A percentile compares a stretch with the other conserved stretches of the same genome.
These are phyloP conservation scores for Sarcophaga rosellei DNA, from an alignment of 2,888 invertebrate species.

Conservation along the genomic window DNA sequence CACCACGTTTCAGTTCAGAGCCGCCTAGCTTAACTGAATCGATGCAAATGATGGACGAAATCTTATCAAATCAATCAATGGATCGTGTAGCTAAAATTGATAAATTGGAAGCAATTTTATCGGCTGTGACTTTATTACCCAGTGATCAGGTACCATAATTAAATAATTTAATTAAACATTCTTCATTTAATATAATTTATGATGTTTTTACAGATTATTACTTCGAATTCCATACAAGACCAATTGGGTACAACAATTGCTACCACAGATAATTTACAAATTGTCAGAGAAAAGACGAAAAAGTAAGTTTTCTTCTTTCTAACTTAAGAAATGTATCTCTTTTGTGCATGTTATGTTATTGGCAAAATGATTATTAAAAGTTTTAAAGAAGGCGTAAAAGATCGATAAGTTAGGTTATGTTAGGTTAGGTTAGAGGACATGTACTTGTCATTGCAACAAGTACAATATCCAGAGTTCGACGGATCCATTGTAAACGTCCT, in stretches of 20 bases:
- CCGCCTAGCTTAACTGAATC: conserved; percentile 90
- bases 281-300: conserved; percentile 79
- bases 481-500: no score
- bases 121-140: conserved; percentile 88
- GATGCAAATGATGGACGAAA: conserved; percentile 94
- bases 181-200: not conserved
- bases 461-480: no score
- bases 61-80: conserved; percentile 90
- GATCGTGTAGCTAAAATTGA: conserved; percentile 93
- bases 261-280: conserved; percentile 80
- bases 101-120: conserved; percentile 91
- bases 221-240: conserved; percentile 78
- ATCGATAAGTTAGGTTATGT: no score
- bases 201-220: conserved; percentile 74
- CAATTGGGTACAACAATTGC: conserved; percentile 79
- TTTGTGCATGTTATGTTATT: not conserved
- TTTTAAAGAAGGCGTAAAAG: no score
- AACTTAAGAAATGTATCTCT: not conserved
- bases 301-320: conserved; percentile 72
- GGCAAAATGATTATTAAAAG: no score
- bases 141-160: conserved; percentile 82
- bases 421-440: no score
- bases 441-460: no score
- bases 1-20: conserved; percentile 85
- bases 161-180: not conserved